These are phyloP conservation scores for Thelaira solivaga DNA, from an alignment of 2,888 invertebrate species.

Conservation along the genomic window DNA sequence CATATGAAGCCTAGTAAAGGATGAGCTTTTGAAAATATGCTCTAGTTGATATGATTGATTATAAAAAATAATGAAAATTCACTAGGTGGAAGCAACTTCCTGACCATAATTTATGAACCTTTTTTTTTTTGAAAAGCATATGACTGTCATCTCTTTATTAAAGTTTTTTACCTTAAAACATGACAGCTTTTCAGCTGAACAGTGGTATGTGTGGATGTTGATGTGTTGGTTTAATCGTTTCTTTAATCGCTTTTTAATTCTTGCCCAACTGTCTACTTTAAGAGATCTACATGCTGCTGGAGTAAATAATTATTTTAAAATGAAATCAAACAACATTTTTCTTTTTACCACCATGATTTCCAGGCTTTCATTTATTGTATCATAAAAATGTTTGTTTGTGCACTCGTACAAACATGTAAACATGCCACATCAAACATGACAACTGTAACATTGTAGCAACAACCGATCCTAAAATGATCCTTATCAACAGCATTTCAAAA, in stretches of 20 bases:
- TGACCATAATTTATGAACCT: constrained; percentile 33
- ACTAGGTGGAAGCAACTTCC: too few species aligned
- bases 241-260: not conserved
- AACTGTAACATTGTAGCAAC: constrained; percentile 18
- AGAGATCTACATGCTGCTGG: not conserved
- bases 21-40: too few species aligned
- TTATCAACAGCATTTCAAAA: constrained; percentile 45
- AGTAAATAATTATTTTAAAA: constrained; percentile 4
- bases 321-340: not conserved
- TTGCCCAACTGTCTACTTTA: too few species aligned
- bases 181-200: too few species aligned
- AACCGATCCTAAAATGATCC: constrained; percentile 55
- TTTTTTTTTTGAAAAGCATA: constrained; percentile 42
- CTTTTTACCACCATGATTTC: constrained; percentile 9
- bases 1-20: too few species aligned
- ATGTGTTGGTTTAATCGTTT: constrained; percentile 8
- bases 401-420: constrained; percentile 31
- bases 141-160: constrained; percentile 56
- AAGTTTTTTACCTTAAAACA: constrained; percentile 47
- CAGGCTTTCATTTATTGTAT: not conserved
- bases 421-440: constrained; percentile 42
- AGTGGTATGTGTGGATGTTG: too few species aligned
- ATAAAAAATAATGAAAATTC: too few species aligned
- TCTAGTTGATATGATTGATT: too few species aligned
- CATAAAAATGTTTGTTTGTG: not conserved